Evolutionary conservation across 1,140 invertebrate species (phyloP).

Genomic region (Harlomillsia oculata): DNA sequence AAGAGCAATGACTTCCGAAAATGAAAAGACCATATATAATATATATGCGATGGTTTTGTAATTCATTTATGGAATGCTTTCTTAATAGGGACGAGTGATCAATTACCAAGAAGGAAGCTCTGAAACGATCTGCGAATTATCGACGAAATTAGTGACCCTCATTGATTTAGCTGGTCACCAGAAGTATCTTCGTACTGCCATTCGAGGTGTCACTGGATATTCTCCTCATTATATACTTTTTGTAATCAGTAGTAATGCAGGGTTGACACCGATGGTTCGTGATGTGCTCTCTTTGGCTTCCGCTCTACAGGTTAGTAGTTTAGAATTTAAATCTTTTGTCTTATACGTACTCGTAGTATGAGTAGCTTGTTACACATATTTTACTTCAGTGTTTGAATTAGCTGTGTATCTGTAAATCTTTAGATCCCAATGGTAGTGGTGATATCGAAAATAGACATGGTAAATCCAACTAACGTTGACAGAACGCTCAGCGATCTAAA

Average conservation of each 20-base stretch:
- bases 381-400: background rate
- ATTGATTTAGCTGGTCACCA: slow-evolving; percentile 93
- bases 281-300: slow-evolving; percentile 76
- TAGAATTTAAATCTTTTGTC: no score
- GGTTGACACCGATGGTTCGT: slow-evolving; percentile 58
- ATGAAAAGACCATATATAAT: background rate
- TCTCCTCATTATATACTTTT: slow-evolving; percentile 90
- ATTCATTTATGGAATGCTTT: background rate
- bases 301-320: slow-evolving; percentile 69
- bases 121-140: slow-evolving; percentile 86
- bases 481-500: slow-evolving; percentile 53
- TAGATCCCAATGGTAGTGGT: slow-evolving; percentile 70
- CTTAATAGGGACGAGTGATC: slow-evolving; percentile 54
- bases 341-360: no score
- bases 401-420: background rate
- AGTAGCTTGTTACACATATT: background rate
- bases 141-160: slow-evolving; percentile 84
- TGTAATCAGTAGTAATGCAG: slow-evolving; percentile 60
- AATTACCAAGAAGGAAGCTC: slow-evolving; percentile 86
- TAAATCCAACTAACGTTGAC: slow-evolving; percentile 41
- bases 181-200: slow-evolving; percentile 90
- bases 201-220: slow-evolving; percentile 87
- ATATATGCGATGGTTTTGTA: background rate
- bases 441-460: slow-evolving; percentile 77
- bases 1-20: background rate